Conservation (phyloP, 2,797 vertebrate genomes). For the Notamacropus eugenii region DNA sequence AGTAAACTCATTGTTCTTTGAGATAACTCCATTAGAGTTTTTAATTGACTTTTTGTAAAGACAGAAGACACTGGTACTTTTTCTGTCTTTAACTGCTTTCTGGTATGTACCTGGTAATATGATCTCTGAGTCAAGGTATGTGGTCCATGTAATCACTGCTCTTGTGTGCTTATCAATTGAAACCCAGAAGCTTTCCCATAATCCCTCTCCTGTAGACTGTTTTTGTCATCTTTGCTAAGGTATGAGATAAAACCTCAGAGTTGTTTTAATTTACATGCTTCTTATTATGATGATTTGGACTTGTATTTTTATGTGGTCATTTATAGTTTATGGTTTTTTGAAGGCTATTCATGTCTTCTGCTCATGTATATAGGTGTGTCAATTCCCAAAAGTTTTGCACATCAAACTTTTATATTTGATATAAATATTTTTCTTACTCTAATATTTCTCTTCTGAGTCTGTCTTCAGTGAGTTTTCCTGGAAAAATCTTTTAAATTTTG, state of each 20-base stretch:
- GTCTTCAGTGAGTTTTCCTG: neutral
- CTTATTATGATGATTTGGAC: neutral
- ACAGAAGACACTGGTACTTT: neutral
- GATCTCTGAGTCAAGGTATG: neutral
- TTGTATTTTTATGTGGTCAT: neutral
- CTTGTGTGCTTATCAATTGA: neutral
- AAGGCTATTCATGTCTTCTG: neutral
- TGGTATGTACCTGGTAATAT: neutral
- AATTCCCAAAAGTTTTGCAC: neutral
- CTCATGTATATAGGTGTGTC: neutral
- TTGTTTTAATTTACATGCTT: neutral
- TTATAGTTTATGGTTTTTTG: neutral
- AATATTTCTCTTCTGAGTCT: neutral
- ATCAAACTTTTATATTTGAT: neutral
- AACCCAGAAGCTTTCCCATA: neutral
- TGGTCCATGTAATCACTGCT: neutral
- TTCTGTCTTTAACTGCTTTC: neutral
- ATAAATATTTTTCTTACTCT: neutral
- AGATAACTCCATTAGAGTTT: neutral
- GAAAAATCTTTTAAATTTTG: neutral
- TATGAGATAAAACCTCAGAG: neutral
- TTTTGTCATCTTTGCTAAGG: neutral
- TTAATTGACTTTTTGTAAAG: neutral
- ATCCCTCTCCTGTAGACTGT: neutral
- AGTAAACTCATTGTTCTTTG: neutral